Base-by-base conservation (phyloP, 1,140 invertebrate genomes). In the Drosophila nebulosa region DNA sequence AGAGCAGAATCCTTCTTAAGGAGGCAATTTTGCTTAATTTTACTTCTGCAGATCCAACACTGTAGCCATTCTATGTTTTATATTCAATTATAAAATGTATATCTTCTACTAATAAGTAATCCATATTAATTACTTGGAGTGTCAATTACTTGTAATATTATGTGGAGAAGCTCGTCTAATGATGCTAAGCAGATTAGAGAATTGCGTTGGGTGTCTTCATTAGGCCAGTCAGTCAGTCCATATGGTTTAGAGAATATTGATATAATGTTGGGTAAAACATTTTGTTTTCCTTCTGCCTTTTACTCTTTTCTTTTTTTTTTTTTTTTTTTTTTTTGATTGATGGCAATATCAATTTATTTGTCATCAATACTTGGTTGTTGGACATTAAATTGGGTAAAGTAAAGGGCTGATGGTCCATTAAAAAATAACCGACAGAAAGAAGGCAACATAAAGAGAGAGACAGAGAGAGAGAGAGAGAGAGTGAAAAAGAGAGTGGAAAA, bases 291-390 rank as follows among this genome's bases (percentile, higher is more conserved):
- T 39, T n/a, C n/a, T n/a, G n/a, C n/a, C n/a, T n/a, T n/a, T n/a
- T n/a, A n/a, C 9, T 39, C 9, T 46, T 46, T 10, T 4, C 36
- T n/a, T 35, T 46, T 21, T 6, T 56, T n/a, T 35, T 36, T 30
- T 16, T 22, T 63, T 62, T 10, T 39, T 42, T 27, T 21, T 27
- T 55, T 30, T 53, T 83, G 76, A 85, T 84, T 85, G 76, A 85
- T 84, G 75, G 68, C 75, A 66, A 57, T 57, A 63, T 73, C 67
- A 79, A 79, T 83, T 83, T 76, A 79, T 84, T 79, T 76, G 75
- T 56, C 80, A 85, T 85, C 69, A 83, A 75, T 79, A 67, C 56
- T 26, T 9, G 30, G 4, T n/a, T 9, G 2, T 55, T 59, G 14
- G 30, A 66, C 59, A 81, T 71, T 55, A 62, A 76, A 55, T 52